These are phyloP conservation scores for Plebejus melissa DNA, from an alignment of 2,888 invertebrate genomes.

Conservation along the genomic window DNA sequence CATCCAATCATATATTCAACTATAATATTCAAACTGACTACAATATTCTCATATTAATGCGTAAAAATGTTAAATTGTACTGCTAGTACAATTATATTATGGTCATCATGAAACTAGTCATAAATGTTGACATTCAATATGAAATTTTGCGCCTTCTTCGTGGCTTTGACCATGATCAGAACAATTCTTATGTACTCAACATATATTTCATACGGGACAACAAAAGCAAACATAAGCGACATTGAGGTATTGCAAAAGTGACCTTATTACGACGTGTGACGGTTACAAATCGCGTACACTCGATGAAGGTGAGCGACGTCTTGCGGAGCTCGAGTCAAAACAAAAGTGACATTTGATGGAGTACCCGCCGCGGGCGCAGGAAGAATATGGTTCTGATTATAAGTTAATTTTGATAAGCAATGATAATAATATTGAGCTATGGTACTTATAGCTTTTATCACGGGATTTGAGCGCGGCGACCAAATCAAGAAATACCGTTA, in stretches of 20 bases:
- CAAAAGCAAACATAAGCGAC: background rate
- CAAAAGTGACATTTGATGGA: conserved; percentile 7
- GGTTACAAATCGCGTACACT: conserved; percentile 7
- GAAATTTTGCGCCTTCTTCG: background rate
- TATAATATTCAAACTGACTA: too few species aligned
- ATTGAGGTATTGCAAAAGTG: background rate
- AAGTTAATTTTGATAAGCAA: too few species aligned
- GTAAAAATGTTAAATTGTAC: too few species aligned
- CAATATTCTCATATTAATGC: too few species aligned
- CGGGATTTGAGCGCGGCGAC: too few species aligned
- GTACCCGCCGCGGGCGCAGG: background rate
- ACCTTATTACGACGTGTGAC: background rate
- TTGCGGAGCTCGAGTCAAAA: conserved; percentile 7
- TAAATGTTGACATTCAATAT: too few species aligned
- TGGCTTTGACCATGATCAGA: background rate
- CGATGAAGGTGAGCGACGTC: background rate
- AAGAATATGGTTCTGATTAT: background rate
- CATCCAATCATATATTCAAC: too few species aligned
- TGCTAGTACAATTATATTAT: too few species aligned
- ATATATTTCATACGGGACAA: background rate
- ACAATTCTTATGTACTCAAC: background rate
- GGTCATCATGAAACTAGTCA: too few species aligned
- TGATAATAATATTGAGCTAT: too few species aligned
- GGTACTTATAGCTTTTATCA: too few species aligned
- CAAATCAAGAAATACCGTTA: too few species aligned